Evolutionary conservation across 1,140 invertebrate species (phyloP).

Genomic region (Hyphantria cunea): DNA sequence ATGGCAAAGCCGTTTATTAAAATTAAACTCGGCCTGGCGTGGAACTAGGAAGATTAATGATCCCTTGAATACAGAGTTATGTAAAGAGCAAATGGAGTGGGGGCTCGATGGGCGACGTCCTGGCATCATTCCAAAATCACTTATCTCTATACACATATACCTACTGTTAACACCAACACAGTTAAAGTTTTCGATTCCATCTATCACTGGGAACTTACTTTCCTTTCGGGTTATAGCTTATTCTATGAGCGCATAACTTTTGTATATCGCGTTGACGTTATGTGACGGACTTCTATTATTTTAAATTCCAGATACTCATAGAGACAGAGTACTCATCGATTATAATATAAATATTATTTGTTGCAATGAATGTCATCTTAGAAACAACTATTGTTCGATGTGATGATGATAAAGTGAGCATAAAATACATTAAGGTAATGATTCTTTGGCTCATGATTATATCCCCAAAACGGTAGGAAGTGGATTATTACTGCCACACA

Average conservation of each 20-base stretch:
- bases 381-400: too few species aligned
- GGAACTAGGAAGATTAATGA: conserved; percentile 80
- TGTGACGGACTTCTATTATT: neutral
- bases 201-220: conserved; percentile 17
- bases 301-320: neutral
- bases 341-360: too few species aligned
- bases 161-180: conserved; percentile 42
- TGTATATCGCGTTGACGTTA: neutral
- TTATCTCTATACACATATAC: conserved; percentile 57
- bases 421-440: too few species aligned
- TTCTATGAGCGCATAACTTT: neutral
- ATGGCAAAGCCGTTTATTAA: conserved; percentile 76
- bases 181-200: conserved; percentile 30
- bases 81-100: conserved; percentile 78
- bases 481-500: too few species aligned
- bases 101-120: conserved; percentile 64
- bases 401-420: too few species aligned
- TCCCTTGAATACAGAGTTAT: conserved; percentile 78
- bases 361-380: too few species aligned
- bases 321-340: neutral
- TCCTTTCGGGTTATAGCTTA: conserved; percentile 14
- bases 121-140: conserved; percentile 78
- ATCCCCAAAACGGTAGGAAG: too few species aligned
- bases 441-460: too few species aligned
- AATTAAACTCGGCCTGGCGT: conserved; percentile 76